Evolutionary conservation across 1,140 invertebrate species (phyloP).

Genomic region (Cotesia vestalis): DNA sequence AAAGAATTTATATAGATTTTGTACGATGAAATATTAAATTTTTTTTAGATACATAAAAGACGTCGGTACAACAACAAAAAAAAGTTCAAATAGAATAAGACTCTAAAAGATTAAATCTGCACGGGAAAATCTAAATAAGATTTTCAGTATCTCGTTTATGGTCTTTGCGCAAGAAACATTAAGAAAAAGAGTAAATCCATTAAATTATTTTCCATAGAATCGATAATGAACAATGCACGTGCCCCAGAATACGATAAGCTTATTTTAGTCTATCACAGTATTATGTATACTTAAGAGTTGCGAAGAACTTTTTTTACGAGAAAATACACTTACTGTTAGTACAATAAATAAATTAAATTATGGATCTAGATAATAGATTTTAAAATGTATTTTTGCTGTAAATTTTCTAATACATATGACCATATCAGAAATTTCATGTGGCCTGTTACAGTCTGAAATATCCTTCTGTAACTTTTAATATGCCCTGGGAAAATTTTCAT

Average conservation of each 20-base stretch:
- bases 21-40: too few relatives aligned
- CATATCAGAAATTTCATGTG: too few relatives aligned
- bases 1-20: too few relatives aligned
- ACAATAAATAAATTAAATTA: too few relatives aligned
- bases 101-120: not conserved
- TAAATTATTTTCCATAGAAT: slow-evolving; percentile 32
- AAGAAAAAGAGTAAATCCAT: slow-evolving; percentile 11
- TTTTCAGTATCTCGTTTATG: slow-evolving; percentile 6
- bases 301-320: too few relatives aligned
- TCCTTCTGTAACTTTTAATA: too few relatives aligned
- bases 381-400: too few relatives aligned
- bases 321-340: too few relatives aligned
- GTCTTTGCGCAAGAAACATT: not conserved
- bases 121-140: not conserved
- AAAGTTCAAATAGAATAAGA: not conserved
- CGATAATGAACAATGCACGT: slow-evolving; percentile 30
- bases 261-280: slow-evolving; percentile 23
- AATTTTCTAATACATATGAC: too few relatives aligned
- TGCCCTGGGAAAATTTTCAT: too few relatives aligned
- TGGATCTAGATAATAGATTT: too few relatives aligned
- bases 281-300: not conserved
- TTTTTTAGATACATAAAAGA: not conserved
- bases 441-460: too few relatives aligned
- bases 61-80: not conserved
- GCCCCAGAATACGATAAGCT: slow-evolving; percentile 28